Percentiles rank a stretch among this genome's conserved stretches.
These are phyloP conservation scores for Asobara japonica DNA, from an alignment of 1,140 invertebrate genomes.

Conservation along the genomic window DNA sequence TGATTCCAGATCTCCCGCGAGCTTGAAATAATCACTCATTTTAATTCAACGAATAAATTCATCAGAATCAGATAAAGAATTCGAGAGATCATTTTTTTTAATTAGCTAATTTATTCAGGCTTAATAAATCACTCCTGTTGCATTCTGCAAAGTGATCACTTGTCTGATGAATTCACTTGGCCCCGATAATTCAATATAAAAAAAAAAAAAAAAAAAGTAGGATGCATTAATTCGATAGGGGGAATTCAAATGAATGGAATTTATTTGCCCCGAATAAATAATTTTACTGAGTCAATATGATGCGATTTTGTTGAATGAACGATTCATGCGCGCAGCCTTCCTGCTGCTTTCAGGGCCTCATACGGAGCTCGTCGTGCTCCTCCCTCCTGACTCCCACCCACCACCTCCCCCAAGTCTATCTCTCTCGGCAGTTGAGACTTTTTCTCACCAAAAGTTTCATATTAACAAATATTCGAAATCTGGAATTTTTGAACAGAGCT, in stretches of 20 bases:
- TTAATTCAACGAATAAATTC: background rate
- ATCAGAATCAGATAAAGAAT: background rate
- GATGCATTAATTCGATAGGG: background rate
- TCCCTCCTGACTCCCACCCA: too few species aligned
- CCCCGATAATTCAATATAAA: background rate
- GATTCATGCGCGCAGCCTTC: too few species aligned
- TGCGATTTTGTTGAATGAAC: background rate
- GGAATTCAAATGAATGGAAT: background rate
- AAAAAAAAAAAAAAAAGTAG: background rate
- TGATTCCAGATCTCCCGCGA: too few species aligned
- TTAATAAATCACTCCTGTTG: background rate
- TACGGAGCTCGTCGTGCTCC: too few species aligned
- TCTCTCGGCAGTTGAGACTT: too few species aligned
- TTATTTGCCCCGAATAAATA: background rate
- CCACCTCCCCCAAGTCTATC: too few species aligned
- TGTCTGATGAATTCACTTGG: background rate
- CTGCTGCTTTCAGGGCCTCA: too few species aligned
- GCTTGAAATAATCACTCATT: too few species aligned
- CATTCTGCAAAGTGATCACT: background rate
- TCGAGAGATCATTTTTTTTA: background rate
- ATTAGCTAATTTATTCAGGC: background rate
- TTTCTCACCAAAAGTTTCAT: too few species aligned
- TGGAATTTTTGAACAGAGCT: too few species aligned
- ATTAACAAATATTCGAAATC: too few species aligned
- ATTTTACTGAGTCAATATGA: background rate